Evolutionary conservation across 1,140 invertebrate species (phyloP), one percentile per base, ranked within the genome.

Genomic region (Plutomurus gul): DNA sequence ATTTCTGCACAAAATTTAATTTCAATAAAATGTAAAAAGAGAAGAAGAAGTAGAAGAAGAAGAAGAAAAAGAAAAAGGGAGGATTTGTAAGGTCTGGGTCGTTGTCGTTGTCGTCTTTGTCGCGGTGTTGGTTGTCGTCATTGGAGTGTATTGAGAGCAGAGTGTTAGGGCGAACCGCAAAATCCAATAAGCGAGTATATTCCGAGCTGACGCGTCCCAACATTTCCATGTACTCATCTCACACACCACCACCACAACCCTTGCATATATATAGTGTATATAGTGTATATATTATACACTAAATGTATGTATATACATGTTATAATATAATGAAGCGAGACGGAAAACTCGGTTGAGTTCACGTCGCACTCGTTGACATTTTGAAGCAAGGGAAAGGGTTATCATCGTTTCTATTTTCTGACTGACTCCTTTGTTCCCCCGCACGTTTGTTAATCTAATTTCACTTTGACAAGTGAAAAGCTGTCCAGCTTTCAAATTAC

Each of bases 381-480:
- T 78, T 78, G 77, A 78, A 78, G n/a, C n/a, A n/a, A n/a, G n/a
- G 77, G 77, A 71, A 78, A 74, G 77, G 77, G 77, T 78, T 78
- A 75, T 73, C 72, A 74, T 74, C n/a, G n/a, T n/a, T n/a, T n/a
- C n/a, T n/a, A n/a, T n/a, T n/a, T n/a, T n/a, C n/a, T n/a, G n/a
- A n/a, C n/a, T n/a, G n/a, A n/a, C n/a, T n/a, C 76, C 73, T 80
- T 80, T 79, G 78, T 82, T 80, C 81, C 76, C 76, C 49, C 78
- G 76, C 79, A 81, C 72, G 80, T 80, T 83, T 83, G 79, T 83
- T 83, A 83, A 83, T 83, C 82, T 83, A 81, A 83, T 83, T 83
- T 83, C 79, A 83, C 74, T 81, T 81, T n/a, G n/a, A n/a, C n/a
- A n/a, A n/a, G n/a, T n/a, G n/a, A n/a, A n/a, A n/a, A 75, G 79